A percentile compares a stretch with the other conserved stretches of the same genome.
phyloP scores from a whole-genome alignment of 92 coral and sea anemone species.

The Chrysogorgia sp. region DNA sequence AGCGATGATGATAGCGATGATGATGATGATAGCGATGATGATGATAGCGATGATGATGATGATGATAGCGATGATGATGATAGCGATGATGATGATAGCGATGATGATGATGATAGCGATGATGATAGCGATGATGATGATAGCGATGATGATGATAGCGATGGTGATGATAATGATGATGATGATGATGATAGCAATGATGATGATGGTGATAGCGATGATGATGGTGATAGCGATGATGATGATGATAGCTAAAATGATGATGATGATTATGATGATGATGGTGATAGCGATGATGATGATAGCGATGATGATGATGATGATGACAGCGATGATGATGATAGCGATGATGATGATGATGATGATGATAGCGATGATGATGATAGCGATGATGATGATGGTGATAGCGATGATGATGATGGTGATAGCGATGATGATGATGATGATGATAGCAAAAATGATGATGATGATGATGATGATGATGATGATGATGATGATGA shows the following conservation, averaged over 20 bases:
- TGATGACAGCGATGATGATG: background rate
- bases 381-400: background rate
- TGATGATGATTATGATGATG: too few relatives aligned
- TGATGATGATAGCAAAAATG: too few relatives aligned
- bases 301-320: background rate
- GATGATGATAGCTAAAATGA: background rate
- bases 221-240: background rate
- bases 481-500: slow-evolving; percentile 6
- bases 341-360: background rate
- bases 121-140: slow-evolving; percentile 13
- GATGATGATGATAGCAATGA: slow-evolving; percentile 30
- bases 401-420: background rate
- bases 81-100: too few relatives aligned
- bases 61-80: too few relatives aligned
- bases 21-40: too few relatives aligned
- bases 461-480: background rate
- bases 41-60: too few relatives aligned
- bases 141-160: background rate
- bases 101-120: slow-evolving; percentile 11
- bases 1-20: too few relatives aligned
- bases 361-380: background rate
- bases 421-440: background rate
- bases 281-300: background rate
- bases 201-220: slow-evolving; percentile 30
- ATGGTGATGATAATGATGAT: slow-evolving; percentile 47